Evolutionary conservation across 2,888 invertebrate genomes (phyloP), one percentile per base, ranked within the genome.

Genomic region (Ormyrus nitidulus): DNA sequence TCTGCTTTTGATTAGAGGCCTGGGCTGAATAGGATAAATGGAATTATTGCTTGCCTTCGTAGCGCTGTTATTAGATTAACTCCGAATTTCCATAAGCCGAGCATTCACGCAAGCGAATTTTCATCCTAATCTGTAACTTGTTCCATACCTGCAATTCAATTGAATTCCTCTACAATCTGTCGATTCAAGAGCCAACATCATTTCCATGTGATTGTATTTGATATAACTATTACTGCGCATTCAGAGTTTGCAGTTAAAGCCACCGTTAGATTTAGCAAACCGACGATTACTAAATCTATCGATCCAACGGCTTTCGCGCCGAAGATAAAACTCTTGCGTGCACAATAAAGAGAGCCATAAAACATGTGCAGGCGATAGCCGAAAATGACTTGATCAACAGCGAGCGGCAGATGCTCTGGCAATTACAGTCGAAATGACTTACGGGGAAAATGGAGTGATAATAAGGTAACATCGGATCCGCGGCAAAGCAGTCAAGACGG

Each of bases 101-200:
- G 19, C 49, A 68, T 70, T 65, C 70, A 62, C 78, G 76, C 72
- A 72, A 79, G 62, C 82, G 70, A 79, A 79, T 81, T 81, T 79
- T 82, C 78, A 65, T 81, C 79, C 78, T 76, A 82, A 81, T 82
- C 69, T 58, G 70, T 65, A 76, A 82, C 80, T 78, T 82, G 80
- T 81, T 81, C 72, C 65, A 49, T 65, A 75, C 68, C 54, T 71
- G 69, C 6, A 51, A 70, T 78, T 75, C 78, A 71, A 78, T 81
- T 77, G 75, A 72, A 81, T 82, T 76, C 61, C 61, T 13, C 53
- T 56, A 49, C 69, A 76, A 81, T 81, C 75, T 76, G 68, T 62
- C 13, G 59, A 64, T 61, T 65, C 53, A 4, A 81, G 76, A 76
- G 48, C 44, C 68, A 8, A 13, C 53, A 49, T 51, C 58, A 70